Evolutionary conservation across 1,140 invertebrate genomes (phyloP), one percentile per base, ranked within the genome.

Genomic region (Eubasilissa regina): DNA sequence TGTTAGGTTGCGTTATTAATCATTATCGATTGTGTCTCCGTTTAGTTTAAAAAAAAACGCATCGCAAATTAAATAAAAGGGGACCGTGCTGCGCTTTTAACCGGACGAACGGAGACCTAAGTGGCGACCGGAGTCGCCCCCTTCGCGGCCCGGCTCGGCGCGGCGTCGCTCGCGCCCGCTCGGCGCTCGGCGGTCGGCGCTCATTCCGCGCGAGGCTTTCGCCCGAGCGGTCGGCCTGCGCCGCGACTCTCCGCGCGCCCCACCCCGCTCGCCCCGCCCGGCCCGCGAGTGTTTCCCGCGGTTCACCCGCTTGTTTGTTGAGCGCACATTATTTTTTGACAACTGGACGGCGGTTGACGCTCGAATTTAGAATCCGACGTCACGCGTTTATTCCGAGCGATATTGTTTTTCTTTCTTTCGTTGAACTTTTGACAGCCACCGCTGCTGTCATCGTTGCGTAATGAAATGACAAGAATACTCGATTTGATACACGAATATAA

Each of bases 301-400:
- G 12, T 21, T 12, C 43, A 70, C 17, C 21, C n/a, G 66, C 48
- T 70, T 35, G 25, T 35, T 70, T 70, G 21, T 70, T 43, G 62
- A n/a, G 8, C 66, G 66, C 66, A 15, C 17, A 10, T n/a, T 44
- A 44, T 48, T 4, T 10, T 73, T 73, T 55, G 48, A 73, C 48
- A n/a, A 55, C 13, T 73, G 25, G 48, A 11, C 25, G 48, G 48
- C 55, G 55, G 21, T 25, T 21, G 44, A 55, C 51, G 70, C 35
- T 73, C 70, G 70, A 25, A 73, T 55, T 73, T 73, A 73, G 51
- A 55, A 53, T 12, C 47, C 10, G 21, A 56, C 70, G 70, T 73
- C 70, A 73, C 70, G 35, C 19, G 17, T 15, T 21, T 73, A 73
- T 55, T 56, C 53, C 48, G 48, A 25, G 35, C 21, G 48, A 73